Evolutionary conservation across 2,797 vertebrate species (phyloP).

Genomic region (Pangasius macronema): DNA sequence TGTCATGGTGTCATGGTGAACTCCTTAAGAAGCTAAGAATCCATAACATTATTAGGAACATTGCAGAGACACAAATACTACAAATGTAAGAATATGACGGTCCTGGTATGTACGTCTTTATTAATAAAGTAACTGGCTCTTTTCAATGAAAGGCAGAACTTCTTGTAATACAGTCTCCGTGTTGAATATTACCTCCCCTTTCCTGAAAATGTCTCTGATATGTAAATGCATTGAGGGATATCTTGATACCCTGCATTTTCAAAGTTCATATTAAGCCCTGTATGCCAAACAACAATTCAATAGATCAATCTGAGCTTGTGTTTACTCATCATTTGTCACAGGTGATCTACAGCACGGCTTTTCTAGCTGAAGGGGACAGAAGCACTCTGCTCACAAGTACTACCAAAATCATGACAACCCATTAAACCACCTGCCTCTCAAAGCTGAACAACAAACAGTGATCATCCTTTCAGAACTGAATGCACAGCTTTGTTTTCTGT

Average conservation of each 20-base stretch:
- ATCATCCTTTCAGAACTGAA: conserved; percentile 4
- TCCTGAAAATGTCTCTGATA: not conserved
- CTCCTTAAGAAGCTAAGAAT: not conserved
- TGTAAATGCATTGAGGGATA: not conserved
- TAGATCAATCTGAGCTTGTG: not conserved
- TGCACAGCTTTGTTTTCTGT: not conserved
- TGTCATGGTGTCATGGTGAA: not conserved
- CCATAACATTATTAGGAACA: not conserved
- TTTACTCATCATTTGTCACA: conserved; percentile 13
- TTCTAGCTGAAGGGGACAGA: not conserved
- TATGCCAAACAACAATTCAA: not conserved
- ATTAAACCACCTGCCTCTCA: conserved; percentile 11
- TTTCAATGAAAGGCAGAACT: not conserved
- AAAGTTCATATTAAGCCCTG: not conserved
- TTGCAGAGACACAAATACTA: not conserved
- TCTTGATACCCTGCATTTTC: not conserved
- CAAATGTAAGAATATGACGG: not conserved
- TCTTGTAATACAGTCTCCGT: not conserved
- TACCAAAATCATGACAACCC: conserved; percentile 6
- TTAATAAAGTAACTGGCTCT: not conserved
- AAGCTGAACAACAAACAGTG: not conserved
- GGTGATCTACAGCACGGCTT: not conserved
- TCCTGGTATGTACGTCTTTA: not conserved
- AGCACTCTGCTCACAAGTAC: not conserved
- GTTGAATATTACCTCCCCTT: not conserved